Base-by-base conservation (phyloP, 2,888 invertebrate genomes). In the Perdita meconis region DNA sequence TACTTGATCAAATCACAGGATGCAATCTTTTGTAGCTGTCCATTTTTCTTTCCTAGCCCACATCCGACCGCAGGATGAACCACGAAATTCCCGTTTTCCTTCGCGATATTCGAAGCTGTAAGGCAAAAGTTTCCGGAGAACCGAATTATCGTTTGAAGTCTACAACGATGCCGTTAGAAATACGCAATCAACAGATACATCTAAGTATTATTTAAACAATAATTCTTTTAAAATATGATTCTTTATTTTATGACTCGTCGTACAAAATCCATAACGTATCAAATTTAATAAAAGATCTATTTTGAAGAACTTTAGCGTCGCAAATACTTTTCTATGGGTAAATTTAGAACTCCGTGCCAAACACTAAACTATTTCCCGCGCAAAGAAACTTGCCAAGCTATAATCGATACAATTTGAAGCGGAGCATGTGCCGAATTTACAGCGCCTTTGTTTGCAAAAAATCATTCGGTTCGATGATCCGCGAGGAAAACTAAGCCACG, bases 391-490 rank as follows among this genome's bases (percentile, higher is more conserved):
- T 13, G 13, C 1, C 10, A 24, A 36, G 68, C 24, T 69, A 36
- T 38, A 24, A 40, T 42, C 26, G 36, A 51, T 63, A 19, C 1
- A 34, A 64, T 68, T 63, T 36, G 13, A 38, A 47, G 44, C 66
- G 24, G n/a, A 57, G 30, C 38, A n/a, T 30, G 30, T 55, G 69
- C 63, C 22, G 59, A 69, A 79, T 63, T 67, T 50, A 8, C 42
- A 22, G 40, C 47, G 53, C 34, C 40, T 40, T 34, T 63, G 30
- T 24, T 12, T 30, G 30, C 50, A 34, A 22, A 51, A 47, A 56
- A 71, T 75, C 47, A 65, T 71, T 65, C 75, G n/a, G 60, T 50
- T 30, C 36, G 59, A 67, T 80, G 59, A 40, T 70, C 59, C 26
- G 66, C 30, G 42, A 47, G 24, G 40, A 53, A 50, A 69, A 24